phyloP scores from a whole-genome alignment of 2,113 vertebrate genomes.

The Dunckerocampus dactyliophorus region DNA sequence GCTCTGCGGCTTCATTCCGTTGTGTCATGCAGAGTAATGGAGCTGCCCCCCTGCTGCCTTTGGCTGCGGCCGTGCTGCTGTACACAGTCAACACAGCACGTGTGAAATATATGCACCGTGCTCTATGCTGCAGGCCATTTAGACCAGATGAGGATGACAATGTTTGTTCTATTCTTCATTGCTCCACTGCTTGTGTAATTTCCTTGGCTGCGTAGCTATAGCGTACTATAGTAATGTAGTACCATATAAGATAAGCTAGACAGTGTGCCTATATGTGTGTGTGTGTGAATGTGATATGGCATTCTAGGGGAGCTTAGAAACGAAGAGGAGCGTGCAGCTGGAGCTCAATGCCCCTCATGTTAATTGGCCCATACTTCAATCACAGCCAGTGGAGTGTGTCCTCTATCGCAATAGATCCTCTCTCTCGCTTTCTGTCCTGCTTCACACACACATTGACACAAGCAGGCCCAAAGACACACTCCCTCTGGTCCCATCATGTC shows the following conservation, averaged over 20 bases:
- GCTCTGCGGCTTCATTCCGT: slow-evolving; percentile 53
- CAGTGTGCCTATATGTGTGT: slow-evolving; percentile 29
- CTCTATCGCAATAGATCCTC: slow-evolving; percentile 68
- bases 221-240: slow-evolving; percentile 22
- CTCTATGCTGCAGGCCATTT: slow-evolving; percentile 11
- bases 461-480: slow-evolving; percentile 13
- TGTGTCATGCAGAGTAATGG: slow-evolving; percentile 61
- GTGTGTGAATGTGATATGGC: slow-evolving; percentile 44
- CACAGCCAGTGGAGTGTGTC: slow-evolving; percentile 69
- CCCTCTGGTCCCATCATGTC: slow-evolving; percentile 15
- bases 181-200: slow-evolving; percentile 38
- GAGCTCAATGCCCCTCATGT: slow-evolving; percentile 67
- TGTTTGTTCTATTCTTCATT: slow-evolving; percentile 8
- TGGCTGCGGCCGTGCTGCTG: slow-evolving; percentile 41
- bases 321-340: slow-evolving; percentile 69
- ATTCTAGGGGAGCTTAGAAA: slow-evolving; percentile 51
- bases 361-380: slow-evolving; percentile 72
- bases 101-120: slow-evolving; percentile 25
- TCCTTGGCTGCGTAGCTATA: slow-evolving; percentile 32
- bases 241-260: slow-evolving; percentile 35
- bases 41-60: slow-evolving; percentile 45
- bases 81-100: slow-evolving; percentile 28
- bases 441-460: slow-evolving; percentile 36
- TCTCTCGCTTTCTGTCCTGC: slow-evolving; percentile 39
- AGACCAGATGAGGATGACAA: slow-evolving; percentile 26